A percentile compares a stretch with the other conserved stretches of the same genome.
Conservation (phyloP, 2,888 invertebrate species). For the Amblyteles armatorius region DNA sequence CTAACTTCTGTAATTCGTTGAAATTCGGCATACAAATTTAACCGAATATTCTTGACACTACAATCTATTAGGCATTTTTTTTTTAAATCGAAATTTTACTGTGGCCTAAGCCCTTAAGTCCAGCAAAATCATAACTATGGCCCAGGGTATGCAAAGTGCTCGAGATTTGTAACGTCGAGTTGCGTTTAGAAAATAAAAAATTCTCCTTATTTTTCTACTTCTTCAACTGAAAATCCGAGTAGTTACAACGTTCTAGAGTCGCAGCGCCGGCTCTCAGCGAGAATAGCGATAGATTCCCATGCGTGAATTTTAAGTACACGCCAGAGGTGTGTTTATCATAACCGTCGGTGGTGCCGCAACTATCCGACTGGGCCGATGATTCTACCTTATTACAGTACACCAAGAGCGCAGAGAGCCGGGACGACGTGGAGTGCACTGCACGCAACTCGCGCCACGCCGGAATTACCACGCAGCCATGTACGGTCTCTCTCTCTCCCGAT, state of each 20-base stretch:
- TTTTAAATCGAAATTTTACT: no score
- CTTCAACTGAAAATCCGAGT: background rate
- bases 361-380: conserved; percentile 56
- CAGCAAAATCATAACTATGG: background rate
- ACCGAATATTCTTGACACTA: no score
- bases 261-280: background rate
- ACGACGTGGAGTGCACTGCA: conserved; percentile 32
- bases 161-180: background rate
- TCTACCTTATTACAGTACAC: conserved; percentile 62
- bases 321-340: conserved; percentile 74
- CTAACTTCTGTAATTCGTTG: no score
- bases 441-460: conserved; percentile 29
- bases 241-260: background rate
- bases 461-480: conserved; percentile 6
- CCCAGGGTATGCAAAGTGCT: background rate
- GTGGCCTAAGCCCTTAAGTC: background rate
- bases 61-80: no score
- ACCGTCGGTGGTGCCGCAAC: conserved; percentile 25
- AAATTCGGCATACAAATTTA: no score
- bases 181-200: background rate
- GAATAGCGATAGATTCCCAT: conserved; percentile 46
- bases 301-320: conserved; percentile 70
- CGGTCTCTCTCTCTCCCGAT: background rate
- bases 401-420: background rate
- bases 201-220: background rate